phyloP scores from a whole-genome alignment of 2,113 vertebrate genomes.

The Glaucidium brasilianum region DNA sequence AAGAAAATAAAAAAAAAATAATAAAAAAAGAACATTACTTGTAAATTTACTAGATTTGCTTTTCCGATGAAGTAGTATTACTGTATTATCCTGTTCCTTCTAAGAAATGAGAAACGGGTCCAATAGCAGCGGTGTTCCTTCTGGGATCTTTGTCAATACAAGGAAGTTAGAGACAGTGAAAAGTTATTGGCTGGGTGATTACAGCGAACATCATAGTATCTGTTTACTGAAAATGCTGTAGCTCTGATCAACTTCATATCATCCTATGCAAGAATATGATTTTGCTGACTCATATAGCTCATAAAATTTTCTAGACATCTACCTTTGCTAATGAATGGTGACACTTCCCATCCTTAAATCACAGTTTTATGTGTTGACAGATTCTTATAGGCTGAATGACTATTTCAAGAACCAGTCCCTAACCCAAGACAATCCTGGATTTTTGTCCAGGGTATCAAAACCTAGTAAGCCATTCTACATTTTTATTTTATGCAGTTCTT shows the following conservation, averaged over 20 bases:
- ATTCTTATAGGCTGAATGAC: not conserved
- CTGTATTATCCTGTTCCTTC: not conserved
- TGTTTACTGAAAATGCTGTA: not conserved
- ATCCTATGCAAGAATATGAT: not conserved
- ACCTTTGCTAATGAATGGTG: not conserved
- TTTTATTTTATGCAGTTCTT: not conserved
- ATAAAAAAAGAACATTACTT: fast-evolving
- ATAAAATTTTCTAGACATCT: not conserved
- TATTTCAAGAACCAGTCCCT: not conserved
- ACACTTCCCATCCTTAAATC: not conserved
- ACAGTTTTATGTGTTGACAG: not conserved
- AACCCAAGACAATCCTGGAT: not conserved
- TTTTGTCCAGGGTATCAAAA: not conserved
- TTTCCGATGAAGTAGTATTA: not conserved
- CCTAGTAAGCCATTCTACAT: not conserved
- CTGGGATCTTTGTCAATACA: not conserved
- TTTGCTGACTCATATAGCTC: not conserved
- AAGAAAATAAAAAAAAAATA: not conserved
- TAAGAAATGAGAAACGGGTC: not conserved
- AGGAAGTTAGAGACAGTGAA: not conserved
- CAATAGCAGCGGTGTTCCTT: not conserved
- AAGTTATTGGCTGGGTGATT: not conserved
- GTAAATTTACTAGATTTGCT: not conserved
- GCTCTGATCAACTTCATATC: not conserved
- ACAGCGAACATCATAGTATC: not conserved